phyloP scores from a whole-genome alignment of 2,888 invertebrate genomes.

The Anoplius nigerrimus region DNA sequence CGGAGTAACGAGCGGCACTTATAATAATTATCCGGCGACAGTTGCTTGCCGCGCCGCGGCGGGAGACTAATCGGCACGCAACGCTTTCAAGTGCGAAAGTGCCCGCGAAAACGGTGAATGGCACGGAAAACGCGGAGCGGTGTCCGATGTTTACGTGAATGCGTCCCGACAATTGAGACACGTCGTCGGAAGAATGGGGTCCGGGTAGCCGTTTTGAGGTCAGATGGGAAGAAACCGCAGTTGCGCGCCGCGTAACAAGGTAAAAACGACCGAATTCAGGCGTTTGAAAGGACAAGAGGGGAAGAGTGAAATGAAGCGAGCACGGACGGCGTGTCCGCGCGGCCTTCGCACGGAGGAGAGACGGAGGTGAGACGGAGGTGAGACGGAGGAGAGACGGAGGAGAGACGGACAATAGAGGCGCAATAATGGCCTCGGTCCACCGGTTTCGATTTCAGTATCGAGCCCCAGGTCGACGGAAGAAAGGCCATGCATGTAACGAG shows the following conservation, averaged over 20 bases:
- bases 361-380: no score
- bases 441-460: slow-evolving; percentile 56
- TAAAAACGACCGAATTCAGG: slow-evolving; percentile 4
- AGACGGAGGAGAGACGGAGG: no score
- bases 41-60: no score
- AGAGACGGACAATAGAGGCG: slow-evolving; percentile 43
- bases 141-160: no score
- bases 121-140: no score
- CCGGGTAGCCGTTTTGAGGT: neutral
- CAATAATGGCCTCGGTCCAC: slow-evolving; percentile 51
- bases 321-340: slow-evolving; percentile 30
- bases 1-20: no score
- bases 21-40: no score
- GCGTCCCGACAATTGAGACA: no score
- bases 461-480: slow-evolving; percentile 39
- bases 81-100: no score
- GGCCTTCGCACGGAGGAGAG: slow-evolving; percentile 12
- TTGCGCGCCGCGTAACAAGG: slow-evolving; percentile 19
- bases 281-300: slow-evolving; percentile 21
- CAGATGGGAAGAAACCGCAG: slow-evolving; percentile 9
- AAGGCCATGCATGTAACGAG: slow-evolving; percentile 48
- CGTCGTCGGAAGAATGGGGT: slow-evolving; percentile 5
- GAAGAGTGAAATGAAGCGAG: slow-evolving; percentile 29
- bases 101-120: no score
- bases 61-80: no score